A percentile compares a stretch with the other conserved stretches of the same genome.
phyloP scores from a whole-genome alignment of 2,888 invertebrate genomes.

The Sphaeridia pumilis region DNA sequence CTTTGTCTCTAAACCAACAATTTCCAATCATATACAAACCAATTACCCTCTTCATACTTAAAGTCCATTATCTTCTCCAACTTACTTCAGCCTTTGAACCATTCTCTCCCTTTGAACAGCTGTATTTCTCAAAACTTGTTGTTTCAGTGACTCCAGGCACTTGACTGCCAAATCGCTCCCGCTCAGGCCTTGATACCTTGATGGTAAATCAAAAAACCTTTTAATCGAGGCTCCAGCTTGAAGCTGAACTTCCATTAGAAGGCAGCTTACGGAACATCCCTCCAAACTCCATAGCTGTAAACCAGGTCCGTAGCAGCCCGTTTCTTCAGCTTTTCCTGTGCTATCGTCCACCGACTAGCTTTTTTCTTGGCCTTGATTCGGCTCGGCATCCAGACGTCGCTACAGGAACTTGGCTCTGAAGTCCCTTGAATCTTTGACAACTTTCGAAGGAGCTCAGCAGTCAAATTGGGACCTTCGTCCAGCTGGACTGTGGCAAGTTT shows the following conservation, averaged over 20 bases:
- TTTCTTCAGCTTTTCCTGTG: background rate
- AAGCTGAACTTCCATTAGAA: no score
- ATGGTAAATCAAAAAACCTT: background rate
- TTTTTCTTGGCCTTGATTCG: no score
- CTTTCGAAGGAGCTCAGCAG: no score
- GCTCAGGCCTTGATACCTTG: constrained; percentile 20
- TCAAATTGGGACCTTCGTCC: background rate
- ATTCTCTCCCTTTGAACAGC: constrained; percentile 17
- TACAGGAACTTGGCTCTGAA: no score
- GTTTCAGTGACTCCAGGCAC: constrained; percentile 20
- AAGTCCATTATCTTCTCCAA: background rate
- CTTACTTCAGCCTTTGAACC: constrained; percentile 24
- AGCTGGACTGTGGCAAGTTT: no score
- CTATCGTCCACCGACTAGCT: background rate
- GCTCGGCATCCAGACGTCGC: no score
- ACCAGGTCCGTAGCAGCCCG: constrained; percentile 16
- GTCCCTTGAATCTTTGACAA: no score
- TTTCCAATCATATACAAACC: background rate
- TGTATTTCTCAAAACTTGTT: constrained; percentile 17
- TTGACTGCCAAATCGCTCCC: constrained; percentile 17
- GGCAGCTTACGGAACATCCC: constrained; percentile 20
- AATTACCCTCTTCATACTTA: background rate
- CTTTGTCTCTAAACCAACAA: constrained; percentile 17
- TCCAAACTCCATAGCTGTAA: constrained; percentile 27
- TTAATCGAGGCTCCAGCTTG: background rate